A percentile compares a stretch with the other conserved stretches of the same genome.
Conservation (phyloP, 2,888 invertebrate genomes). For the Hyposoter dolosus region DNA sequence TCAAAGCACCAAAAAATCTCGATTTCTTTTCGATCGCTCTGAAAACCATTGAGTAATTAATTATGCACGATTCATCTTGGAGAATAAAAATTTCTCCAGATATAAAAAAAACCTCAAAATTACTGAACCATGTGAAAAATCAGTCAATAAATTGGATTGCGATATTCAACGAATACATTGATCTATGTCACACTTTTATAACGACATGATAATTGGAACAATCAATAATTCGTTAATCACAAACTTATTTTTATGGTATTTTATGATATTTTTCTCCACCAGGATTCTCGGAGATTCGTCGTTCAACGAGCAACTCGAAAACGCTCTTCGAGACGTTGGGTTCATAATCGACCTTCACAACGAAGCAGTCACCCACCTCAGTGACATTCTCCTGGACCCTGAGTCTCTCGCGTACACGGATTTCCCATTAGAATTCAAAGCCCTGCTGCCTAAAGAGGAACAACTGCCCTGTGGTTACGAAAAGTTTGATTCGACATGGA, state of each 20-base stretch:
- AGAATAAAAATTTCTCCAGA: not conserved
- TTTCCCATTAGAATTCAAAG: constrained; percentile 89
- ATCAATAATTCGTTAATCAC: not conserved
- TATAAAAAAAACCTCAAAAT: not conserved
- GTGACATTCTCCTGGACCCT: constrained; percentile 87
- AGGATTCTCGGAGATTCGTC: constrained; percentile 80
- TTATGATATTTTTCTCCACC: constrained; percentile 5
- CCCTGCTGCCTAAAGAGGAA: constrained; percentile 85
- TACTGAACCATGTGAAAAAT: not conserved
- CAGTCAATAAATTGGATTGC: not conserved
- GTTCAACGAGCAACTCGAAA: constrained; percentile 75
- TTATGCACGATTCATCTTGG: too few relatives aligned
- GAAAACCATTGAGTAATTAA: not conserved
- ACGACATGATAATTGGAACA: not conserved
- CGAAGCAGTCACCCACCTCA: constrained; percentile 88
- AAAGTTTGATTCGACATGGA: constrained; percentile 89
- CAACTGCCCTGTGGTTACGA: constrained; percentile 88
- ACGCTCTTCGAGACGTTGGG: constrained; percentile 86
- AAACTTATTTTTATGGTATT: not conserved
- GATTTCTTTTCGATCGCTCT: not conserved
- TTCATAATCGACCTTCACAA: constrained; percentile 89
- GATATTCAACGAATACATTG: not conserved
- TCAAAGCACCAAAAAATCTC: not conserved
- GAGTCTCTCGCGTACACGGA: constrained; percentile 87
- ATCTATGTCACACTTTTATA: not conserved